phyloP scores from a whole-genome alignment of 1,140 invertebrate species.

The Drosophila eugracilis region DNA sequence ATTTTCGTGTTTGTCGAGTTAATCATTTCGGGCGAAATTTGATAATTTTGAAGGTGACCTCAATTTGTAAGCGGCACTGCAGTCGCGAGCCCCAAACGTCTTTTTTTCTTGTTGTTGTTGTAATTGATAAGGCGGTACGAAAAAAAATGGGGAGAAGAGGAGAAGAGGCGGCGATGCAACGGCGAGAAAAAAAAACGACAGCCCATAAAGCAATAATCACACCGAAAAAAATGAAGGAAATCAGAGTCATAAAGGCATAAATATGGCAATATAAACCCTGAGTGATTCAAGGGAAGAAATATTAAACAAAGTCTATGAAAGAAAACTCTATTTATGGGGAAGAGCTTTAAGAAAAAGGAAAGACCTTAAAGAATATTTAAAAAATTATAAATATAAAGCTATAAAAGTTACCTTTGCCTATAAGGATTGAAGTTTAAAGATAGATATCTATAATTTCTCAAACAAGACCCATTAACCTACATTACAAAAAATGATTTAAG shows the following conservation, averaged over 20 bases:
- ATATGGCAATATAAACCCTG: not conserved
- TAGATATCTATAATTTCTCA: too few species aligned
- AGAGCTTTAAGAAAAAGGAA: too few species aligned
- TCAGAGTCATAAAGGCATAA: slow-evolving; percentile 21
- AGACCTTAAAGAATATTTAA: too few species aligned
- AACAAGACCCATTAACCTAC: too few species aligned
- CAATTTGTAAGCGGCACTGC: slow-evolving; percentile 59
- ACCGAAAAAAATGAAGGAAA: not conserved
- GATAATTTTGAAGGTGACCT: slow-evolving; percentile 81
- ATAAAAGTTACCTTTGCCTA: too few species aligned
- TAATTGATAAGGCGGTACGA: slow-evolving; percentile 66
- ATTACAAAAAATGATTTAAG: too few species aligned
- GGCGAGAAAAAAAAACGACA: slow-evolving; percentile 11
- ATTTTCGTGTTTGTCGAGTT: slow-evolving; percentile 74
- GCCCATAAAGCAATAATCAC: slow-evolving; percentile 19
- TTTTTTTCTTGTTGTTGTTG: slow-evolving; percentile 40
- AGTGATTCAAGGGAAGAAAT: too few species aligned
- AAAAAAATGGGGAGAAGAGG: slow-evolving; percentile 4
- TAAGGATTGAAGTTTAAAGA: too few species aligned
- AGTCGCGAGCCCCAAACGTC: slow-evolving; percentile 48
- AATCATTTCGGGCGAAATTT: slow-evolving; percentile 82
- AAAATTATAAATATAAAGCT: too few species aligned
- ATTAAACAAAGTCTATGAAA: too few species aligned
- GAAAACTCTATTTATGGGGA: too few species aligned
- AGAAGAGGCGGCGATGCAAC: slow-evolving; percentile 16